Conservation (phyloP, 2,113 vertebrate species). For the Nymphicus hollandicus region DNA sequence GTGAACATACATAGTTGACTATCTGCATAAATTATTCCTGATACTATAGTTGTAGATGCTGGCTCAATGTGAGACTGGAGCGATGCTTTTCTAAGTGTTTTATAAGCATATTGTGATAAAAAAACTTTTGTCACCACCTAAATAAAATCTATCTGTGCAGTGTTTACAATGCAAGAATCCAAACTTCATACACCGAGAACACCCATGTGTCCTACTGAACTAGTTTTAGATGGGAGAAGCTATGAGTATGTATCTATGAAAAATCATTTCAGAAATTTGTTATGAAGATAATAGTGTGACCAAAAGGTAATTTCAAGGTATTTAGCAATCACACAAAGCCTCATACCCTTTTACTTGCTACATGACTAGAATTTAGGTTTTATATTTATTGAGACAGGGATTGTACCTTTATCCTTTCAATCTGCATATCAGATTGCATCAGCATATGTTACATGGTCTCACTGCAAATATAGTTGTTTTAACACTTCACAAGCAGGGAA, state of each 20-base stretch:
- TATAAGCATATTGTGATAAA: background rate
- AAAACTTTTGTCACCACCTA: background rate
- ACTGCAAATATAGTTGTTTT: background rate
- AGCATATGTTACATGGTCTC: background rate
- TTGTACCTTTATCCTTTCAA: constrained; percentile 8
- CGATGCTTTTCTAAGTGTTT: background rate
- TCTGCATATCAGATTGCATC: background rate
- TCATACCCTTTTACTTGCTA: background rate
- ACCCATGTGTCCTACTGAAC: background rate
- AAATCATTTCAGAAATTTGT: background rate
- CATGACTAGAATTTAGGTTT: background rate
- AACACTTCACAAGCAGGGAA: background rate
- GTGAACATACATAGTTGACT: background rate
- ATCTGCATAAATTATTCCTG: background rate
- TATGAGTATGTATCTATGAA: background rate
- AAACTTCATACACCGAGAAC: background rate
- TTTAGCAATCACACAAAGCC: background rate
- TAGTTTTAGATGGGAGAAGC: background rate
- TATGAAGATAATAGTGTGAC: background rate
- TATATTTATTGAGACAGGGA: background rate
- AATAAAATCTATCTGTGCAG: background rate
- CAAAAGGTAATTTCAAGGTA: constrained; percentile 20
- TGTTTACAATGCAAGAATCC: background rate
- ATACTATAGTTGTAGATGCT: background rate
- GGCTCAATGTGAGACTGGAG: background rate